Evolutionary conservation across 2,888 invertebrate genomes (phyloP), one percentile per base, ranked within the genome.

Genomic region (Drosophila niveifrons): DNA sequence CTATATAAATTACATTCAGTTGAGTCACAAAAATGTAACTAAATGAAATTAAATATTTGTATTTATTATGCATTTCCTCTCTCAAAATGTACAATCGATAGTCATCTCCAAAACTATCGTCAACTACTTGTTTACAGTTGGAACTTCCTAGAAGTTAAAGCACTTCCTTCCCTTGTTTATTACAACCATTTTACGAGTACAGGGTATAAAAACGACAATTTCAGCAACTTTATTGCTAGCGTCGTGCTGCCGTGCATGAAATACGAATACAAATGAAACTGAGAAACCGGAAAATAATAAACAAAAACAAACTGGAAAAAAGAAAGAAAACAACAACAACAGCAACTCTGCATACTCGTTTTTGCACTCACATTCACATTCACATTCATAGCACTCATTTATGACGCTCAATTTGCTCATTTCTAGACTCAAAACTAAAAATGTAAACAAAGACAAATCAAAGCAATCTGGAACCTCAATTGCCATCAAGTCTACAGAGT

Each of bases 211-310:
- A 46, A 47, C 31, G 56, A 57, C 46, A 46, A 46, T 57, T 48
- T 57, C 47, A 47, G 47, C 34, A 28, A 39, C 47, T 31, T 44
- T 56, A 29, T 44, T 8, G 31, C n/a, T 13, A 18, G n/a, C 44
- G 56, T 56, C 56, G 31, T 56, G 43, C 43, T 55, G 43, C 53
- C 55, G 56, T 46, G 56, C 18, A 56, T 46, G 34, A 23, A 46
- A 56, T 56, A 23, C 56, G 46, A 56, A 56, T 56, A 46, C 56
- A 56, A 56, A 46, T 56, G 46, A 56, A 56, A 56, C 46, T 23
- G 23, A 18, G 47, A 71, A 67, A 72, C 72, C 72, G 77, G 77
- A 75, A 75, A 76, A 56, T 56, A 56, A 34, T 34, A 31, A 50
- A 28, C 28, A 13, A 47, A 28, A 47, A 28, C 29, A 44, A 46